Evolutionary conservation across 2,113 vertebrate species (phyloP).

Genomic region (Cervus canadensis): DNA sequence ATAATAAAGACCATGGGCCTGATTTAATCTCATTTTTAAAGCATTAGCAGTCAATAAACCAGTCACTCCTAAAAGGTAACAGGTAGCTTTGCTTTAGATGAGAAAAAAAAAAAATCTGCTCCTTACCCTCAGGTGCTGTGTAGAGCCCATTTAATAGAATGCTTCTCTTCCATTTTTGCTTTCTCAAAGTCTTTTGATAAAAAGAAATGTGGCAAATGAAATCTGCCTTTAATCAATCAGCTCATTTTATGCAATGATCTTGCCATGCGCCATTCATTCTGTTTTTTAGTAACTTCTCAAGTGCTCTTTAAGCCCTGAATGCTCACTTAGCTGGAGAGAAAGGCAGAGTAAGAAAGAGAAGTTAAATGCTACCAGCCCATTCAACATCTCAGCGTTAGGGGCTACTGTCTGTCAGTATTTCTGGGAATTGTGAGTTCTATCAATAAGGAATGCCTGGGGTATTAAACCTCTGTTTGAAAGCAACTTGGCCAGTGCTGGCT

Average conservation of each 20-base stretch:
- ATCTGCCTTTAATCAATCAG: conserved; percentile 20
- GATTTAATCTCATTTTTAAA: conserved; percentile 71
- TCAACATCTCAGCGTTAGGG: conserved; percentile 14
- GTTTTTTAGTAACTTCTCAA: conserved; percentile 22
- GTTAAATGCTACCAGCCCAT: background rate
- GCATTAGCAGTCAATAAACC: conserved; percentile 72
- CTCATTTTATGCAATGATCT: background rate
- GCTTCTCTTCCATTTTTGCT: background rate
- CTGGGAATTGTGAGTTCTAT: background rate
- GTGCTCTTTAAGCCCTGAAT: conserved; percentile 15
- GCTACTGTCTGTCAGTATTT: background rate
- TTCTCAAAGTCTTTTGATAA: conserved; percentile 40
- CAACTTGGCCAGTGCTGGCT: background rate
- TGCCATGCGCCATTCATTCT: background rate
- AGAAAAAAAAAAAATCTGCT: background rate
- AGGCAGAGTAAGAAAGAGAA: conserved; percentile 34
- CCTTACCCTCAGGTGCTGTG: background rate
- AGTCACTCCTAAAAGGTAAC: conserved; percentile 50
- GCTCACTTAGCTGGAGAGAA: conserved; percentile 7
- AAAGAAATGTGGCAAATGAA: conserved; percentile 36
- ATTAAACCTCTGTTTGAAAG: background rate
- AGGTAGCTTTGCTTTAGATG: background rate
- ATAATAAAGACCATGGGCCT: conserved; percentile 46
- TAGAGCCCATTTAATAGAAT: background rate
- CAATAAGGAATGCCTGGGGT: background rate